Evolutionary conservation across 2,888 invertebrate species (phyloP).

Genomic region (Campoplex nolae): DNA sequence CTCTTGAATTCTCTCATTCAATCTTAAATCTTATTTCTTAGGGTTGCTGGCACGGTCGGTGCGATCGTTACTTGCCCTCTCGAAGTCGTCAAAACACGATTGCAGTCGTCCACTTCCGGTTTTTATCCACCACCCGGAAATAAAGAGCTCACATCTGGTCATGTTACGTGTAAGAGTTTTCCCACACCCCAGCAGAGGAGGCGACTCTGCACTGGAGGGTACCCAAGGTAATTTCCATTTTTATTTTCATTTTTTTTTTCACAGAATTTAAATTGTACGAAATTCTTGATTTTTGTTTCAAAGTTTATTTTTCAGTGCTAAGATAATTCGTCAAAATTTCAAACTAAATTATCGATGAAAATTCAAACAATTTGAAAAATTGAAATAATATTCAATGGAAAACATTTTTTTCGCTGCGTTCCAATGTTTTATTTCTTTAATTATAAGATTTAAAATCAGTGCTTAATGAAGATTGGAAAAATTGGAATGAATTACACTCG

Average conservation of each 20-base stretch:
- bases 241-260: background rate
- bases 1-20: conserved; percentile 25
- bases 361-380: no score
- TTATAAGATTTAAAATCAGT: no score
- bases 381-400: no score
- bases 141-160: conserved; percentile 82
- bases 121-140: conserved; percentile 82
- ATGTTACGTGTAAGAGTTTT: conserved; percentile 86
- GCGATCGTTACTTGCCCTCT: conserved; percentile 98
- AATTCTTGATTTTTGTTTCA: no score
- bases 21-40: conserved; percentile 81
- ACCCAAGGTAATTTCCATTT: conserved; percentile 77
- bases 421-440: no score
- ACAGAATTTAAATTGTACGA: background rate
- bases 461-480: no score
- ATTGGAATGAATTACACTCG: no score
- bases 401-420: no score
- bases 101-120: conserved; percentile 95
- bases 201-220: conserved; percentile 89
- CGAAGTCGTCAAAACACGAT: conserved; percentile 98
- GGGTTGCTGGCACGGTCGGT: conserved; percentile 98
- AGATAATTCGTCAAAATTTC: no score
- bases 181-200: conserved; percentile 88
- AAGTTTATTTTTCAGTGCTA: no score
- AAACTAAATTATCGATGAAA: no score